Conservation (phyloP, 2,797 vertebrate genomes). For the Crenichthys baileyi region DNA sequence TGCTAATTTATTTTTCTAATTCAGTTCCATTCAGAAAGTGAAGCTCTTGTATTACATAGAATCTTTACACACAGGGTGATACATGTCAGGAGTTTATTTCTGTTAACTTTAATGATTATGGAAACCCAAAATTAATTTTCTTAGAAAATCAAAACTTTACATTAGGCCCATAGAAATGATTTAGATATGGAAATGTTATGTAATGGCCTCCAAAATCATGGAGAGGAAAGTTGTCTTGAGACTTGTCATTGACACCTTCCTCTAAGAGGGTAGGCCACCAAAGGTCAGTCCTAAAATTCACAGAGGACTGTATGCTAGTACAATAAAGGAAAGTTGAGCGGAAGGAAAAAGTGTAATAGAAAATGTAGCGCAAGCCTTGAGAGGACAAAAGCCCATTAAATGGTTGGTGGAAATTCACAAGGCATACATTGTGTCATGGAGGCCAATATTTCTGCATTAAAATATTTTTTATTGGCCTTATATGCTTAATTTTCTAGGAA, state of each 20-base stretch:
- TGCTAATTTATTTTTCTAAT: background rate
- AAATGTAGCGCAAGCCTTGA: background rate
- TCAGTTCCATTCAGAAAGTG: background rate
- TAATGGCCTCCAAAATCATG: background rate
- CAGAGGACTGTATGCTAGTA: background rate
- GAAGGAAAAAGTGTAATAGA: background rate
- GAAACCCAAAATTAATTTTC: background rate
- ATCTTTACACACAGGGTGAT: background rate
- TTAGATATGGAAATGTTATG: background rate
- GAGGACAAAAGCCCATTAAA: background rate
- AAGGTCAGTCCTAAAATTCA: background rate
- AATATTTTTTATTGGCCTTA: slow-evolving; percentile 2
- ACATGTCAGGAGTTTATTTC: background rate
- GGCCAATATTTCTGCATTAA: background rate
- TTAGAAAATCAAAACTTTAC: background rate
- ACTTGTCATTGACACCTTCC: background rate
- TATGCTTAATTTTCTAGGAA: background rate
- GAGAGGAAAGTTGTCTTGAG: background rate
- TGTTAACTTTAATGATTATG: background rate
- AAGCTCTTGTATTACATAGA: background rate
- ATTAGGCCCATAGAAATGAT: background rate
- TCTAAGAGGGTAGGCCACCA: background rate
- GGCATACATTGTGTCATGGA: background rate
- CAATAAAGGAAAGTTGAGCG: background rate
- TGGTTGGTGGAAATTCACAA: background rate